phyloP scores from a whole-genome alignment of 2,797 vertebrate genomes.

The Coendou prehensilis region DNA sequence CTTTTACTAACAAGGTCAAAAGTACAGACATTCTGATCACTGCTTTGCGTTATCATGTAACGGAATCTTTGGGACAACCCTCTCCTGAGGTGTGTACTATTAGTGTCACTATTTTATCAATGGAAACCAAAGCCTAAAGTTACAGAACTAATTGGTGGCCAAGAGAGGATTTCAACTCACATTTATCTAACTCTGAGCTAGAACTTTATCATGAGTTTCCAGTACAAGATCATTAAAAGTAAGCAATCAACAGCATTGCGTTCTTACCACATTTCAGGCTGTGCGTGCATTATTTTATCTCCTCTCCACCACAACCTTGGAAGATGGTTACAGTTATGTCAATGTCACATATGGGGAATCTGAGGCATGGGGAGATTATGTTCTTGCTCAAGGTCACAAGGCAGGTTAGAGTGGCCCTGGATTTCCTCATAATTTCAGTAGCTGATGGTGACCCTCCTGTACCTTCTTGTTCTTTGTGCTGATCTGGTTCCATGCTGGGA shows the following conservation, averaged over 20 bases:
- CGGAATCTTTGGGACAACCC: background rate
- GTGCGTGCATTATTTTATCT: constrained; percentile 37
- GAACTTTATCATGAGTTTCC: background rate
- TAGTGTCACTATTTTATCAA: constrained; percentile 16
- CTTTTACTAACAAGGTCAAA: constrained; percentile 16
- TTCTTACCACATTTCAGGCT: background rate
- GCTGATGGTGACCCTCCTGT: background rate
- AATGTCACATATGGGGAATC: constrained; percentile 10
- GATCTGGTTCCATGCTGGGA: background rate
- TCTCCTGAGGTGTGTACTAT: background rate
- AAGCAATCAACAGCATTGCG: background rate
- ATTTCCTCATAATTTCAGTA: constrained; percentile 54
- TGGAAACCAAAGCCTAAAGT: constrained; percentile 29
- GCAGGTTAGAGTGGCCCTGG: constrained; percentile 4
- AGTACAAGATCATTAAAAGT: background rate
- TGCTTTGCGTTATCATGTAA: background rate
- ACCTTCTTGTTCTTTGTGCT: constrained; percentile 42
- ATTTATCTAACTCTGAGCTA: constrained; percentile 17
- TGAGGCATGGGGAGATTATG: background rate
- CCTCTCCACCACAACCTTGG: background rate
- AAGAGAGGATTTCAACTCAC: constrained; percentile 37
- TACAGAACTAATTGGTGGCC: background rate
- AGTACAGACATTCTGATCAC: background rate
- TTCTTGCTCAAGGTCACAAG: constrained; percentile 25
- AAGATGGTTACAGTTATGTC: background rate